A percentile compares a stretch with the other conserved stretches of the same genome.
Evolutionary conservation across 2,888 invertebrate species (phyloP).

Genomic region (Chymomyza fuscimana): DNA sequence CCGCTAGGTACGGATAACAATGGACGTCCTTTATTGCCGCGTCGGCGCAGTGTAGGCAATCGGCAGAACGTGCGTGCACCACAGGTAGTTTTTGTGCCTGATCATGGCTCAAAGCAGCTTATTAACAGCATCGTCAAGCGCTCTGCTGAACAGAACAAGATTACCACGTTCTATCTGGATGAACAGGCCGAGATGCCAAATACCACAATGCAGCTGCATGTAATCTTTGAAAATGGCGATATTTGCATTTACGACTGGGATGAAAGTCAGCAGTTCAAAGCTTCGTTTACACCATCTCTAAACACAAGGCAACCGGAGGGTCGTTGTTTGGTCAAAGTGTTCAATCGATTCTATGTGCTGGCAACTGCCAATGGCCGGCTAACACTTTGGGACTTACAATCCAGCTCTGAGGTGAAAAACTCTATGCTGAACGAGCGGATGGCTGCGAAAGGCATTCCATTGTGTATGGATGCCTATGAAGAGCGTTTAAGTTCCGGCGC

Average conservation of each 20-base stretch:
- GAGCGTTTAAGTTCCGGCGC: slow-evolving; percentile 6
- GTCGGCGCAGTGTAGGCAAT: slow-evolving; percentile 18
- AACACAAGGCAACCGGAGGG: slow-evolving; percentile 51
- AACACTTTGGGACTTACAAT: slow-evolving; percentile 63
- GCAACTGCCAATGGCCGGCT: slow-evolving; percentile 59
- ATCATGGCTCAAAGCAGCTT: slow-evolving; percentile 37
- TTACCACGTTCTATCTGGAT: slow-evolving; percentile 52
- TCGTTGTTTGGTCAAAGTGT: slow-evolving; percentile 65
- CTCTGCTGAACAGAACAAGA: slow-evolving; percentile 27
- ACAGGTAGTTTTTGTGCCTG: slow-evolving; percentile 1
- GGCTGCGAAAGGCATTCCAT: not conserved
- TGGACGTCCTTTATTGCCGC: slow-evolving; percentile 36
- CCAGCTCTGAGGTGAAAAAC: slow-evolving; percentile 45
- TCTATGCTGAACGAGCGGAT: not conserved
- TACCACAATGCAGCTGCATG: slow-evolving; percentile 56
- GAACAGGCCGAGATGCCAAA: slow-evolving; percentile 33
- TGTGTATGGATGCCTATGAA: slow-evolving; percentile 41
- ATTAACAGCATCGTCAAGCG: slow-evolving; percentile 41
- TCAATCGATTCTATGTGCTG: slow-evolving; percentile 68
- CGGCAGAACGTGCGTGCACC: slow-evolving; percentile 21
- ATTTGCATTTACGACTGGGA: slow-evolving; percentile 73
- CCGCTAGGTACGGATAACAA: slow-evolving; percentile 56
- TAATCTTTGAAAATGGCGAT: slow-evolving; percentile 71
- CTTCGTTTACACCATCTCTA: slow-evolving; percentile 48
- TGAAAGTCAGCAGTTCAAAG: slow-evolving; percentile 53